Percentiles rank a stretch among this genome's conserved stretches.
Evolutionary conservation across 2,113 vertebrate genomes (phyloP).

Genomic region (Sander lucioperca): DNA sequence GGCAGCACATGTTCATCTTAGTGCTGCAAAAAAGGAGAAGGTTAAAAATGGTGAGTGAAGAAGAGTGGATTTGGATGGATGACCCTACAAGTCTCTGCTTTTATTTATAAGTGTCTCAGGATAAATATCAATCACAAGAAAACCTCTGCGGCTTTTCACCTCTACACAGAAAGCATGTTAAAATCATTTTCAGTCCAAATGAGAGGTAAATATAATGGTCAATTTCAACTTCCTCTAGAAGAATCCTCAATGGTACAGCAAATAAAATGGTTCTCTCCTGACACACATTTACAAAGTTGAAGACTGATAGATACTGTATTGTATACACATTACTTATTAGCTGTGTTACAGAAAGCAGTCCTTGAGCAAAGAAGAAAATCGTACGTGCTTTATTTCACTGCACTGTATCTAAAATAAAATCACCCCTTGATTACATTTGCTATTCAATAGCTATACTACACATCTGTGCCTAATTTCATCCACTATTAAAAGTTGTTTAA

Average conservation of each 20-base stretch:
- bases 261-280: not conserved
- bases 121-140: slow-evolving; percentile 19
- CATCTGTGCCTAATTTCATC: not conserved
- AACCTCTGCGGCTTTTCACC: slow-evolving; percentile 30
- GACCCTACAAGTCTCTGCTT: slow-evolving; percentile 7
- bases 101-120: slow-evolving; percentile 15
- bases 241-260: not conserved
- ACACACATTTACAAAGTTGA: slow-evolving; percentile 1
- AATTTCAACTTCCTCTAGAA: not conserved
- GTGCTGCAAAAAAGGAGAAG: slow-evolving; percentile 41
- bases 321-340: not conserved
- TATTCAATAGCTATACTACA: not conserved
- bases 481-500: not conserved
- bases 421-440: not conserved
- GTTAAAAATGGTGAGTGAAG: slow-evolving; percentile 27
- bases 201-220: not conserved
- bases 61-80: slow-evolving; percentile 26
- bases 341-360: not conserved
- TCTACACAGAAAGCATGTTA: not conserved
- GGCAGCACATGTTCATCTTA: slow-evolving; percentile 69
- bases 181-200: slow-evolving; percentile 5
- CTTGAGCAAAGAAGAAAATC: not conserved
- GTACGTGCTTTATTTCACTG: not conserved
- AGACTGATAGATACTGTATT: not conserved
- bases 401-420: not conserved